Evolutionary conservation across 2,888 invertebrate species (phyloP).

Genomic region (Scaptomyza flava): DNA sequence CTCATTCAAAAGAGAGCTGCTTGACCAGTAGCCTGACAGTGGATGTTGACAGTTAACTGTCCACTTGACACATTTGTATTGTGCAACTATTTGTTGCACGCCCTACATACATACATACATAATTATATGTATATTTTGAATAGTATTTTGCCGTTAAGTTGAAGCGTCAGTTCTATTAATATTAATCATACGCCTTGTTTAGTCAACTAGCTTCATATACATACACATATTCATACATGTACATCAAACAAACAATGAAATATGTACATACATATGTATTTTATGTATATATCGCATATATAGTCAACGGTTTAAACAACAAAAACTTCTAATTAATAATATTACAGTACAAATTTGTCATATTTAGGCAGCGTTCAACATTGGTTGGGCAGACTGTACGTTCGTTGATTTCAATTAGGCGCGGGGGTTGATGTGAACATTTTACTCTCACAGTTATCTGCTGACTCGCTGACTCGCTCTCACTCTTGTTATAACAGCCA

Average conservation of each 20-base stretch:
- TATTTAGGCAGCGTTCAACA: conserved; percentile 11
- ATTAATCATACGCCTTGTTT: conserved; percentile 24
- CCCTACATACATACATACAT: neutral
- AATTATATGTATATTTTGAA: neutral
- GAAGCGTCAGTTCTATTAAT: conserved; percentile 19
- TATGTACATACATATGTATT: neutral
- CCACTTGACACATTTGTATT: conserved; percentile 17
- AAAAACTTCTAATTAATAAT: neutral
- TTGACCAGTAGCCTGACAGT: conserved; percentile 49
- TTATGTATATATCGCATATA: neutral
- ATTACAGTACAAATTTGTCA: neutral
- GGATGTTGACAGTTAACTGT: conserved; percentile 33
- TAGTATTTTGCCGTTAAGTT: neutral
- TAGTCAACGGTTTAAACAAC: neutral
- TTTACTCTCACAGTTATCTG: conserved; percentile 13
- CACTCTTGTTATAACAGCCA: conserved; percentile 25
- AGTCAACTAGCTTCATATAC: conserved; percentile 1
- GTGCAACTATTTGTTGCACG: neutral
- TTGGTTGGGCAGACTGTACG: conserved; percentile 45
- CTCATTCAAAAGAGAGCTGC: conserved; percentile 50
- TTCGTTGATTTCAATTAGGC: conserved; percentile 38
- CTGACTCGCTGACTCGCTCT: conserved; percentile 8
- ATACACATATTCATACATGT: too few species aligned
- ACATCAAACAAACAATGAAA: neutral
- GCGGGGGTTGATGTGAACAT: conserved; percentile 37